Conservation (phyloP, 2,113 vertebrate species). For the Suncus etruscus region DNA sequence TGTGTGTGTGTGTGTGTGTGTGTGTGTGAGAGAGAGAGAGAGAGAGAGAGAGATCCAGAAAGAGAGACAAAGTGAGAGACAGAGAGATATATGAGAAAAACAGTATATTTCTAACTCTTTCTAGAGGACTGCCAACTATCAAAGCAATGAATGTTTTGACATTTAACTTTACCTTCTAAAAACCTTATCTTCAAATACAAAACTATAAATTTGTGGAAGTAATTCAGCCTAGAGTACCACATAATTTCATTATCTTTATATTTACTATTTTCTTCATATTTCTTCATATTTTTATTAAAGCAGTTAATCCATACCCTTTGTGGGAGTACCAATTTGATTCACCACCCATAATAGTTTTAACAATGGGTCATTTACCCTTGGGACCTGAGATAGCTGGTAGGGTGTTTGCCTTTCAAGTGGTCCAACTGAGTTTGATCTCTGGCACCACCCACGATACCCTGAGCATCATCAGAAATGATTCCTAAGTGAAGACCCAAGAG, state of each 20-base stretch:
- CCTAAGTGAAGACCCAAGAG: no score
- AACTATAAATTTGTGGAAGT: not conserved
- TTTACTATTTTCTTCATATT: not conserved
- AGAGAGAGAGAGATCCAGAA: no score
- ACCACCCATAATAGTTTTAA: not conserved
- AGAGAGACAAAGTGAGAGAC: no score
- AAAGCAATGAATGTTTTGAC: not conserved
- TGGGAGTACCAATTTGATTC: not conserved
- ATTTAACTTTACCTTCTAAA: constrained; percentile 23
- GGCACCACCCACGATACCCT: no score
- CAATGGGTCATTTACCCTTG: not conserved
- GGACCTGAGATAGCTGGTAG: no score
- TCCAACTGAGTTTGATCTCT: no score
- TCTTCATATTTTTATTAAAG: constrained; percentile 1
- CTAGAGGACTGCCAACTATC: not conserved
- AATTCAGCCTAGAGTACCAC: not conserved
- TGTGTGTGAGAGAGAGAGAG: not conserved
- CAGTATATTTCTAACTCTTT: not conserved
- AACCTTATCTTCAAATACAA: constrained; percentile 21
- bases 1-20: not conserved
- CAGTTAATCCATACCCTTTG: not conserved
- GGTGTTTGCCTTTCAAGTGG: no score
- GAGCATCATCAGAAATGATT: no score
- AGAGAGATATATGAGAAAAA: no score
- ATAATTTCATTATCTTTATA: not conserved